These are phyloP conservation scores for Poeciliopsis paucimaculata DNA, from an alignment of 2,797 vertebrate genomes.

Conservation along the genomic window DNA sequence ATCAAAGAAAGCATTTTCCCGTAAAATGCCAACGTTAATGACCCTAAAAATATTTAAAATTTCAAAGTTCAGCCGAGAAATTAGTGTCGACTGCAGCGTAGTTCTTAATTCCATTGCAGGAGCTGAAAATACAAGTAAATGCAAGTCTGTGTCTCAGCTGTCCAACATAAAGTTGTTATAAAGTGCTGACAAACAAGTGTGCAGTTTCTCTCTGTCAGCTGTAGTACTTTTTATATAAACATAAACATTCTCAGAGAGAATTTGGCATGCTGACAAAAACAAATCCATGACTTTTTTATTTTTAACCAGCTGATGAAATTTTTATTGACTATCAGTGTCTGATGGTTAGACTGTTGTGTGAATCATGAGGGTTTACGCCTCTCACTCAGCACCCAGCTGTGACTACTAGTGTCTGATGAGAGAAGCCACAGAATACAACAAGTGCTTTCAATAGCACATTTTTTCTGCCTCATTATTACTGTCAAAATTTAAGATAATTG, in stretches of 20 bases:
- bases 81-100: background rate
- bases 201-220: constrained; percentile 46
- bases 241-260: constrained; percentile 44
- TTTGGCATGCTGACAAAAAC: constrained; percentile 56
- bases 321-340: constrained; percentile 68
- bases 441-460: constrained; percentile 56
- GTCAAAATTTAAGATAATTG: constrained; percentile 36
- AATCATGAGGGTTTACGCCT: constrained; percentile 38
- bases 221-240: constrained; percentile 28
- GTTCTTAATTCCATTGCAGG: background rate
- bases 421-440: constrained; percentile 55
- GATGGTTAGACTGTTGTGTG: constrained; percentile 55
- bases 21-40: constrained; percentile 12
- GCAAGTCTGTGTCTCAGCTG: background rate
- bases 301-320: constrained; percentile 60
- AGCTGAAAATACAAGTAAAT: background rate
- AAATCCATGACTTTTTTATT: constrained; percentile 43
- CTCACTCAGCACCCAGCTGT: constrained; percentile 55
- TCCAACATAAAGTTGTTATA: constrained; percentile 14
- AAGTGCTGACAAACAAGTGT: constrained; percentile 47
- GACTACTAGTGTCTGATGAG: constrained; percentile 58
- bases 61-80: background rate
- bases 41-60: background rate
- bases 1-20: constrained; percentile 2
- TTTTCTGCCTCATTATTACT: constrained; percentile 38